Conservation (phyloP, 2,797 vertebrate genomes). For the Lepilemur ruficaudatus region DNA sequence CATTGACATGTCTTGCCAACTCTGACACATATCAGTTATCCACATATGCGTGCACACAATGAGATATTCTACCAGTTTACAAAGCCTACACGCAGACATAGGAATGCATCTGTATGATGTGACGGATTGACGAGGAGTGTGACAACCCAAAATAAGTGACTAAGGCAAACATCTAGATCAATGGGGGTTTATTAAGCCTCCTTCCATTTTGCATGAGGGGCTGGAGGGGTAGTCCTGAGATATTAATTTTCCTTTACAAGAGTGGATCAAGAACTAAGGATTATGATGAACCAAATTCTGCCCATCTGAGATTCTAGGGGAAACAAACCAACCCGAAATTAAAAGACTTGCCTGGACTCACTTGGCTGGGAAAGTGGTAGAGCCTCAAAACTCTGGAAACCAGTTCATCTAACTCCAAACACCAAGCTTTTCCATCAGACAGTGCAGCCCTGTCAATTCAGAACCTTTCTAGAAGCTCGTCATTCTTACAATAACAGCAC, state of each 20-base stretch:
- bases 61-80: not conserved
- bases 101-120: not conserved
- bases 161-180: too few species aligned
- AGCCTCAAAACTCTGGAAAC: not conserved
- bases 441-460: too few species aligned
- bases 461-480: not conserved
- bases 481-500: not conserved
- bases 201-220: too few species aligned
- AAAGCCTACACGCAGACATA: not conserved
- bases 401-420: not conserved
- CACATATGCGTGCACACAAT: not conserved
- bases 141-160: too few species aligned
- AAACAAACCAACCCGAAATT: not conserved
- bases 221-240: too few species aligned
- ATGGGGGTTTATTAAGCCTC: too few species aligned
- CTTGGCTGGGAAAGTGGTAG: not conserved
- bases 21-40: not conserved
- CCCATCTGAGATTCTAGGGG: not conserved
- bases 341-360: not conserved
- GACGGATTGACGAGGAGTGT: not conserved
- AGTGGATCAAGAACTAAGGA: not conserved
- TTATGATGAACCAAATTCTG: not conserved
- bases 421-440: not conserved
- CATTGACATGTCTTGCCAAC: constrained; percentile 11
- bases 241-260: not conserved